Conservation (phyloP, 2,113 vertebrate species). For the Machaerirhynchus nigripectus region DNA sequence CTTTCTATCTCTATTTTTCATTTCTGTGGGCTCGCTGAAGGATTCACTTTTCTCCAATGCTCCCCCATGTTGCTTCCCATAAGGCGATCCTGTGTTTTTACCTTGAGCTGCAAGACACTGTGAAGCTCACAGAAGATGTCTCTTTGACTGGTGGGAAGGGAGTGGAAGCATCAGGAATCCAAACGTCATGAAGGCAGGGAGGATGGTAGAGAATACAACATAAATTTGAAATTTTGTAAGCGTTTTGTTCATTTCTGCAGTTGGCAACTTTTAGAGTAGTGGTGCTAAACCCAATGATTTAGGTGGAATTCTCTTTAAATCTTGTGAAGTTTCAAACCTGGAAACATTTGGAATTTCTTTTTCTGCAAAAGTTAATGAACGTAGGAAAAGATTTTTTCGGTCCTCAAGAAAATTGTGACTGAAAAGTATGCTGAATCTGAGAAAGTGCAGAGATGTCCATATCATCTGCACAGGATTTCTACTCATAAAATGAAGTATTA, state of each 20-base stretch:
- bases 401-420: background rate
- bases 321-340: background rate
- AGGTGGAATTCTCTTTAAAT: background rate
- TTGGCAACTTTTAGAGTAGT: accelerated
- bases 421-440: background rate
- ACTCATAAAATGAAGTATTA: background rate
- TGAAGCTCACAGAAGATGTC: background rate
- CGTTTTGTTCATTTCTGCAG: background rate
- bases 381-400: accelerated
- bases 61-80: background rate
- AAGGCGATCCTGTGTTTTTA: background rate
- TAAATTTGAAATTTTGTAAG: background rate
- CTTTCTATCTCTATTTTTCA: background rate
- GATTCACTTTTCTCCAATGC: background rate
- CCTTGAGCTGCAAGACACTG: background rate
- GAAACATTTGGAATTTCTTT: background rate
- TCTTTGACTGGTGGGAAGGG: background rate
- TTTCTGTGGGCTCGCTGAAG: background rate
- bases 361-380: background rate
- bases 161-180: background rate
- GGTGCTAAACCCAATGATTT: background rate
- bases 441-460: background rate
- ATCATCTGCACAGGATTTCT: background rate
- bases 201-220: background rate
- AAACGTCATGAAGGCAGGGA: background rate